Evolutionary conservation across 1,140 invertebrate genomes (phyloP).

Genomic region (Drosophila grimshawi): DNA sequence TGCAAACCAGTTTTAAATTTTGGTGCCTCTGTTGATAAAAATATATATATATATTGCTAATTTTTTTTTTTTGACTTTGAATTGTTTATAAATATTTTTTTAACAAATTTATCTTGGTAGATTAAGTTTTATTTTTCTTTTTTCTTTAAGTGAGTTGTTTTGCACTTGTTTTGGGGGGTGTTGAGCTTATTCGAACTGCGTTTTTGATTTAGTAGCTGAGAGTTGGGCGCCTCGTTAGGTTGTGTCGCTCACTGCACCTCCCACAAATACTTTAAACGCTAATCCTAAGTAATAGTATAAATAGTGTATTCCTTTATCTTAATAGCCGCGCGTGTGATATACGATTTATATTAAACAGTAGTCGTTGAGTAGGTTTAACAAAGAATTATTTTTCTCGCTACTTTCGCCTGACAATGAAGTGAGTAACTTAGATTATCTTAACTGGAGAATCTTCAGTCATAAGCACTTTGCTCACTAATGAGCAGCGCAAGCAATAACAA

Average conservation of each 20-base stretch:
- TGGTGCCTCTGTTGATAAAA: not conserved
- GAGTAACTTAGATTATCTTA: slow-evolving; percentile 47
- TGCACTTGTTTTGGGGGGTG: slow-evolving; percentile 18
- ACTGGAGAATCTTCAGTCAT: slow-evolving; percentile 17
- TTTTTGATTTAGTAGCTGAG: slow-evolving; percentile 61
- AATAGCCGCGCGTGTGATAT: slow-evolving; percentile 52
- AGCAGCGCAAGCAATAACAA: slow-evolving; percentile 29
- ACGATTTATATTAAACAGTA: slow-evolving; percentile 60
- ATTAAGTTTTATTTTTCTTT: slow-evolving; percentile 1
- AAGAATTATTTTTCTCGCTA: slow-evolving; percentile 40
- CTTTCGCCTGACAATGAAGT: slow-evolving; percentile 61
- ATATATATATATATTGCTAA: not conserved
- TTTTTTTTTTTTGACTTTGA: not conserved
- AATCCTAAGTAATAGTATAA: slow-evolving; percentile 5
- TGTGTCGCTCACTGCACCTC: slow-evolving; percentile 5
- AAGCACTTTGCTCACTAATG: slow-evolving; percentile 57
- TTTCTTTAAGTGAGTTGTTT: not conserved
- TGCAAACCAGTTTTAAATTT: not conserved
- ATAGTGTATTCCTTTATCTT: slow-evolving; percentile 29
- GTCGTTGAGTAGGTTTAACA: slow-evolving; percentile 63
- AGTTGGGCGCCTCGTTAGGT: slow-evolving; percentile 43
- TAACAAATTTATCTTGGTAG: slow-evolving; percentile 11
- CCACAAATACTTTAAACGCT: slow-evolving; percentile 3
- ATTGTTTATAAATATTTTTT: not conserved
- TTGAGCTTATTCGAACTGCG: slow-evolving; percentile 51